phyloP scores from a whole-genome alignment of 2,113 vertebrate species.

The human region DNA sequence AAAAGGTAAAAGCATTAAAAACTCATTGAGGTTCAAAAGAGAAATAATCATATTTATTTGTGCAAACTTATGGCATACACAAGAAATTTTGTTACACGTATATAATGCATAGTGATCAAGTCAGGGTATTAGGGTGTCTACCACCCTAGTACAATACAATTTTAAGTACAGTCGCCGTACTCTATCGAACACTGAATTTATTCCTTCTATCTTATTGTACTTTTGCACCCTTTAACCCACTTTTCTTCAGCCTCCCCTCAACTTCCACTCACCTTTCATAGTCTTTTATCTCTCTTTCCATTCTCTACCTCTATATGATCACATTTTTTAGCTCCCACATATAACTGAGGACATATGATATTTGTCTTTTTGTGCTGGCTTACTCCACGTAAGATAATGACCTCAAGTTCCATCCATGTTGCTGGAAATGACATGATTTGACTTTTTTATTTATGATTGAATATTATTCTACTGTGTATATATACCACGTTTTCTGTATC shows the following conservation, averaged over 20 bases:
- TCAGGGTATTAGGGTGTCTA: background rate
- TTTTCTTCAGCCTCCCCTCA: background rate
- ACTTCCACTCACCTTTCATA: background rate
- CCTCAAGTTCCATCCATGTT: background rate
- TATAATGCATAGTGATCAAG: background rate
- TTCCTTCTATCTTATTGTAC: background rate
- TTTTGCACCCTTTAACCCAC: background rate
- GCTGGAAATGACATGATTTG: background rate
- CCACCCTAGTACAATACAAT: background rate
- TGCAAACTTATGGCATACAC: background rate
- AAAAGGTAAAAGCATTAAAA: background rate
- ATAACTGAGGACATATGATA: background rate
- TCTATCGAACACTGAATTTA: background rate
- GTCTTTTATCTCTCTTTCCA: background rate
- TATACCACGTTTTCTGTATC: background rate
- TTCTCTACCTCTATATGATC: background rate
- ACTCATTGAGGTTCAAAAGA: background rate
- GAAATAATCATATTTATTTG: background rate
- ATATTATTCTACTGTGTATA: background rate
- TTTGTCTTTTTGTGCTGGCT: background rate
- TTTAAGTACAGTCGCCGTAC: background rate
- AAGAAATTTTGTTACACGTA: background rate
- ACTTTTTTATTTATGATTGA: background rate
- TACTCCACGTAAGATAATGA: background rate
- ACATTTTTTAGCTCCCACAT: background rate